phyloP scores from a whole-genome alignment of 2,113 vertebrate genomes.

The Xenopus laevis region DNA sequence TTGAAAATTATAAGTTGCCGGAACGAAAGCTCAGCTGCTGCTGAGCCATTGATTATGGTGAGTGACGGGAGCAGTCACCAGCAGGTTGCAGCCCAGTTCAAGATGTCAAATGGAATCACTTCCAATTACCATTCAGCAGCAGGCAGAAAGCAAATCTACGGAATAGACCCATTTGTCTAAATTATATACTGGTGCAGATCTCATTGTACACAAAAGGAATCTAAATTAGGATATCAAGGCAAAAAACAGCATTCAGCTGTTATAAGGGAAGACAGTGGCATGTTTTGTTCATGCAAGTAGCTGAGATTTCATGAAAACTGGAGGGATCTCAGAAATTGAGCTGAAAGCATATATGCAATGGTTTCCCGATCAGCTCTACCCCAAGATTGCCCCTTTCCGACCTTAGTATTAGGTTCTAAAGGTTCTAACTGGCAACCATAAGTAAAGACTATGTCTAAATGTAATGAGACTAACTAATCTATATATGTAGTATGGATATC shows the following conservation, averaged over 20 bases:
- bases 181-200: slow-evolving; percentile 5
- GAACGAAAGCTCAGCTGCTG: background rate
- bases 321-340: too few relatives aligned
- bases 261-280: too few relatives aligned
- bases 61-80: slow-evolving; percentile 16
- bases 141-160: background rate
- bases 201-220: slow-evolving; percentile 9
- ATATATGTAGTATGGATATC: too few relatives aligned
- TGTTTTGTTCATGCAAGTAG: background rate
- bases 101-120: slow-evolving; percentile 19
- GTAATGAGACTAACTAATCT: too few relatives aligned
- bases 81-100: background rate
- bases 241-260: background rate
- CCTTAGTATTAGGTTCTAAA: too few relatives aligned
- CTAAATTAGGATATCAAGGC: background rate
- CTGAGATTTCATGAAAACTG: background rate
- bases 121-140: slow-evolving; percentile 12
- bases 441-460: too few relatives aligned
- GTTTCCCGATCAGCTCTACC: too few relatives aligned
- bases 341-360: too few relatives aligned
- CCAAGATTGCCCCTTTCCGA: too few relatives aligned
- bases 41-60: slow-evolving; percentile 17
- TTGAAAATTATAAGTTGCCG: slow-evolving; percentile 1
- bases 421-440: too few relatives aligned
- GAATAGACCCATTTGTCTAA: slow-evolving; percentile 10